Evolutionary conservation across 1,140 invertebrate genomes (phyloP).

Genomic region (Pseudomyrmex gracilis): DNA sequence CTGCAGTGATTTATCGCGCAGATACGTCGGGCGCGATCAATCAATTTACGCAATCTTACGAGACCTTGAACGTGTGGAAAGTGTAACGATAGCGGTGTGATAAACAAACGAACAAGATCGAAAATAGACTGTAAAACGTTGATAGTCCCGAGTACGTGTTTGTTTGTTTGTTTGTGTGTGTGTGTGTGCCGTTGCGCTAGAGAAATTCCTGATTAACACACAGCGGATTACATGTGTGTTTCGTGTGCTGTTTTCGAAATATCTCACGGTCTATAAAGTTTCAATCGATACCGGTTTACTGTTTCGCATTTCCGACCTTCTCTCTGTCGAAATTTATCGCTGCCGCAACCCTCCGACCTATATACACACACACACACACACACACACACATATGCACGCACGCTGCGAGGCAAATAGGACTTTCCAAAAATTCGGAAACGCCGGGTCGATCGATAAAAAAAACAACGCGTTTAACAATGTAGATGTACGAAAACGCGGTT

Average conservation of each 20-base stretch:
- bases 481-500: background rate
- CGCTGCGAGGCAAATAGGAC: background rate
- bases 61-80: constrained; percentile 8
- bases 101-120: constrained; percentile 28
- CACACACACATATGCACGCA: background rate
- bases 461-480: constrained; percentile 25
- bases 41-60: constrained; percentile 25
- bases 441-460: constrained; percentile 20
- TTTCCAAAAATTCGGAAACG: constrained; percentile 19
- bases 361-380: background rate
- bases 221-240: background rate
- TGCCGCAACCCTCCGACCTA: constrained; percentile 31
- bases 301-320: constrained; percentile 38
- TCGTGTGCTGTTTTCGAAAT: constrained; percentile 13
- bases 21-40: no score
- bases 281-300: constrained; percentile 47
- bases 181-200: background rate
- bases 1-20: background rate
- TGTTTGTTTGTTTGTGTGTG: no score
- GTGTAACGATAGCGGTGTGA: constrained; percentile 27
- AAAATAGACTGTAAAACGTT: background rate
- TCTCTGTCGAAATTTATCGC: constrained; percentile 37
- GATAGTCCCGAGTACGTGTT: background rate
- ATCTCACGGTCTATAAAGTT: background rate
- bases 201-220: background rate